Conservation (phyloP, 2,113 vertebrate species). For the Bagarius yarrelli region DNA sequence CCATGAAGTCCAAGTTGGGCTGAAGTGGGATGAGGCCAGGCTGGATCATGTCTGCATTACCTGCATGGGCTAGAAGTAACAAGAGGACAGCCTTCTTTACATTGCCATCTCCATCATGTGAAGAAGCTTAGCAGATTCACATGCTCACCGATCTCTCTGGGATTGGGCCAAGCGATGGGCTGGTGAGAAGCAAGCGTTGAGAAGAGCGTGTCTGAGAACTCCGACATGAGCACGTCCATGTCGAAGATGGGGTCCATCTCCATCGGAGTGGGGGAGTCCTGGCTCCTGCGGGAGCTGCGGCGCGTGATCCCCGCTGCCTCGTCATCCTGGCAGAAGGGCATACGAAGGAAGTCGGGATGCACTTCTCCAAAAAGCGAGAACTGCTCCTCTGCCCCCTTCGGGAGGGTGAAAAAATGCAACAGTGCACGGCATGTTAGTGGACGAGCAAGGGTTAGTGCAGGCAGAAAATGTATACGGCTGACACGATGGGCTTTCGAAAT, state of each 20-base stretch:
- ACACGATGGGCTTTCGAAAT: background rate
- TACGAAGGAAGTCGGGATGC: slow-evolving; percentile 76
- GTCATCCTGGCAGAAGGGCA: slow-evolving; percentile 84
- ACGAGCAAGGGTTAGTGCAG: slow-evolving; percentile 50
- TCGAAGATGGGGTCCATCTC: slow-evolving; percentile 90
- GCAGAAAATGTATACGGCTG: slow-evolving; percentile 13
- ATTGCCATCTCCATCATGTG: background rate
- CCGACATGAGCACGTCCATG: slow-evolving; percentile 94
- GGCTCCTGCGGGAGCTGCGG: slow-evolving; percentile 68
- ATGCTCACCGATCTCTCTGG: slow-evolving; percentile 84
- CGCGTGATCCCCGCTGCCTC: slow-evolving; percentile 69
- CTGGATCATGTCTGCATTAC: slow-evolving; percentile 98
- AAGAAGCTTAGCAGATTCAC: background rate
- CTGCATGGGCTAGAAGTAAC: slow-evolving; percentile 80
- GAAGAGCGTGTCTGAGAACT: slow-evolving; percentile 94
- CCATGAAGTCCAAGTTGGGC: slow-evolving; percentile 97
- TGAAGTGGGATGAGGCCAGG: slow-evolving; percentile 94
- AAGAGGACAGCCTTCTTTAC: background rate
- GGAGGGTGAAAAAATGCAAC: slow-evolving; percentile 60
- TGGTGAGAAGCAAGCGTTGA: slow-evolving; percentile 92
- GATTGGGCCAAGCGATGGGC: slow-evolving; percentile 85
- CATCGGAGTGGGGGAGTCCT: slow-evolving; percentile 86
- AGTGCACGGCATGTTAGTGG: slow-evolving; percentile 61
- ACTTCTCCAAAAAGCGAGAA: slow-evolving; percentile 77
- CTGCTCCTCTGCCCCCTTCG: slow-evolving; percentile 74